These are phyloP conservation scores for Gnatocerus cornutus DNA, from an alignment of 2,888 invertebrate species.

Conservation along the genomic window DNA sequence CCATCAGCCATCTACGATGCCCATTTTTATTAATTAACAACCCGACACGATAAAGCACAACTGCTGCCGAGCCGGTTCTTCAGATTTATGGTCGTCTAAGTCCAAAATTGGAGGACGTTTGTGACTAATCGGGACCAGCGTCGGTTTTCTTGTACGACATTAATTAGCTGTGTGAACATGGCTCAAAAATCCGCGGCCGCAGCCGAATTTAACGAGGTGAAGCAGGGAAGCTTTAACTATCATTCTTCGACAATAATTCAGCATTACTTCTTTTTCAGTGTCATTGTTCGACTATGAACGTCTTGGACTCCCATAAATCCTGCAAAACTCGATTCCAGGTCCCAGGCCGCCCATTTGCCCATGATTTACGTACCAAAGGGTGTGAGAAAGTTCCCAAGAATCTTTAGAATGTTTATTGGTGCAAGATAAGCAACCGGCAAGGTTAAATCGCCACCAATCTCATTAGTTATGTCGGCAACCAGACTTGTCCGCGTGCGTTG, in stretches of 20 bases:
- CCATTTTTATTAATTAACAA: constrained; percentile 4
- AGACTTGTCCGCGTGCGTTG: constrained; percentile 33
- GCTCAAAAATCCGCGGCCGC: neutral
- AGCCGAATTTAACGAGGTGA: no score
- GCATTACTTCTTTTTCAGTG: no score
- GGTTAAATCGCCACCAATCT: constrained; percentile 19
- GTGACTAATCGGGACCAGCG: neutral
- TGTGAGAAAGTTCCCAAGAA: constrained; percentile 2
- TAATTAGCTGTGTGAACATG: constrained; percentile 1
- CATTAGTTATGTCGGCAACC: constrained; percentile 41
- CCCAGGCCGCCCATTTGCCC: neutral
- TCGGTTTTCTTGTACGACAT: neutral
- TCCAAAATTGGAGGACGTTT: neutral
- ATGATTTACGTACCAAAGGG: constrained; percentile 5
- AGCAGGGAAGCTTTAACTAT: no score
- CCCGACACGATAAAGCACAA: neutral
- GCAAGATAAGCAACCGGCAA: constrained; percentile 13
- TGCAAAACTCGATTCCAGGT: no score
- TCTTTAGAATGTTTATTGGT: constrained; percentile 24
- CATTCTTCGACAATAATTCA: no score
- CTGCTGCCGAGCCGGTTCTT: neutral
- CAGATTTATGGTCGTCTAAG: neutral
- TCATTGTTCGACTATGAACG: no score
- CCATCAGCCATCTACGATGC: neutral
- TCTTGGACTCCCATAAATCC: no score